Evolutionary conservation across 2,888 invertebrate species (phyloP).

Genomic region (Nomada lathburiana): DNA sequence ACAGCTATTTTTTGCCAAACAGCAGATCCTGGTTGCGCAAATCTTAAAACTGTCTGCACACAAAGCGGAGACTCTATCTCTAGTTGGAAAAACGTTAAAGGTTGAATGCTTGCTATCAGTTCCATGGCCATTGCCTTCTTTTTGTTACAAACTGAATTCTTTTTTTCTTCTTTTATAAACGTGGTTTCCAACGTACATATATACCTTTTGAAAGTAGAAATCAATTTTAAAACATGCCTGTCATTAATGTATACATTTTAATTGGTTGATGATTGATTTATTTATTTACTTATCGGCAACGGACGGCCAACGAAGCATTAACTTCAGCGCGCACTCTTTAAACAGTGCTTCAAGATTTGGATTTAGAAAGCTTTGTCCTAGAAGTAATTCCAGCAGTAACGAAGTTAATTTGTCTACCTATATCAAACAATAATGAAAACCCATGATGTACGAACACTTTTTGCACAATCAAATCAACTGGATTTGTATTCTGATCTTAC

Average conservation of each 20-base stretch:
- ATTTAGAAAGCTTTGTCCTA: constrained; percentile 82
- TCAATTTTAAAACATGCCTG: constrained; percentile 1
- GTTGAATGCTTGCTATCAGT: constrained; percentile 80
- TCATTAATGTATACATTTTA: neutral
- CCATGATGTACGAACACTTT: neutral
- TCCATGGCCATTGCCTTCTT: constrained; percentile 79
- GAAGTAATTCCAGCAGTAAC: constrained; percentile 79
- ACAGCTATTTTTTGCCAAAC: constrained; percentile 82
- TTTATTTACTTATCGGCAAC: constrained; percentile 78
- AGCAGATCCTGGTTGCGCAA: constrained; percentile 77
- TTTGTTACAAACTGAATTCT: constrained; percentile 72
- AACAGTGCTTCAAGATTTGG: constrained; percentile 80
- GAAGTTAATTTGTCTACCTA: constrained; percentile 83
- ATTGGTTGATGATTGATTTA: constrained; percentile 30
- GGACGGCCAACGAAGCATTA: constrained; percentile 83
- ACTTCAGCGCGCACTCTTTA: constrained; percentile 81
- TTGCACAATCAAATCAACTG: neutral
- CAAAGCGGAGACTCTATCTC: constrained; percentile 74
- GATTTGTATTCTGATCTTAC: constrained; percentile 32
- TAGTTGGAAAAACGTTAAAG: constrained; percentile 77
- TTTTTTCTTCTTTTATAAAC: constrained; percentile 77
- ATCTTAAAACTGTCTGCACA: constrained; percentile 75
- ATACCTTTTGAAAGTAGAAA: constrained; percentile 69
- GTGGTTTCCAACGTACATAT: constrained; percentile 78
- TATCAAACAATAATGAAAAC: constrained; percentile 26